Base-by-base conservation (phyloP, 2,888 invertebrate genomes). In the Tinea trinotella region DNA sequence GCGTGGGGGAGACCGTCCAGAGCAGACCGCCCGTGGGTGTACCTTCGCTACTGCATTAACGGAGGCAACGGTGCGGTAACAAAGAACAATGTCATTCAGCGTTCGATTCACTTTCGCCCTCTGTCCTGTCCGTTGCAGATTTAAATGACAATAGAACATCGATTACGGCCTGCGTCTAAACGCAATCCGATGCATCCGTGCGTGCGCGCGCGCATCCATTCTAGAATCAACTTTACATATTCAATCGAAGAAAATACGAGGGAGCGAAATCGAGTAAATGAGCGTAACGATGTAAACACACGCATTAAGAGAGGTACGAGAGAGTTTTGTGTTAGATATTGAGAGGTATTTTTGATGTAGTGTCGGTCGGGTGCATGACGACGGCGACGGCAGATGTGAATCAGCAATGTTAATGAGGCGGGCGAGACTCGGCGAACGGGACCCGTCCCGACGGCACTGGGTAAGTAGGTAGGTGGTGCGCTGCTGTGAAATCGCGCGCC, bases 41-140 rank as follows among this genome's bases (percentile, higher is more conserved):
- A 10, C 30, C 30, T 40, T 24, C 13, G 40, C 13, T 12, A 15
- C 40, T 40, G 13, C 68, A 79, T 80, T 83, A 83, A 79, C 81
- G 77, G 70, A 76, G 76, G 73, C 78, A 77, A 70, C 79, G 71
- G 72, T 76, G 76, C 46, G n/a, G n/a, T 17, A 80, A 83, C 83
- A 83, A 83, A 84, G 84, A 82, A 82, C 79, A 79, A 83, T 80
- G 79, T 77, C 76, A 73, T 74, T 73, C 69, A 74, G 67, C 68
- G 68, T 71, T 78, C 68, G 71, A 77, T 70, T 80, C 78, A 80
- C 76, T 79, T 81, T 82, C 80, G 77, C 78, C 75, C 68, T 76
- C 78, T 81, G 65, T n/a, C n/a, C n/a, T n/a, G n/a, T n/a, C 65
- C 66, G 63, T 65, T 65, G 65, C 61, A 67, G 74, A 68, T 71